Conservation (phyloP, 1,140 invertebrate genomes). For the Tetragnatha versicolor region DNA sequence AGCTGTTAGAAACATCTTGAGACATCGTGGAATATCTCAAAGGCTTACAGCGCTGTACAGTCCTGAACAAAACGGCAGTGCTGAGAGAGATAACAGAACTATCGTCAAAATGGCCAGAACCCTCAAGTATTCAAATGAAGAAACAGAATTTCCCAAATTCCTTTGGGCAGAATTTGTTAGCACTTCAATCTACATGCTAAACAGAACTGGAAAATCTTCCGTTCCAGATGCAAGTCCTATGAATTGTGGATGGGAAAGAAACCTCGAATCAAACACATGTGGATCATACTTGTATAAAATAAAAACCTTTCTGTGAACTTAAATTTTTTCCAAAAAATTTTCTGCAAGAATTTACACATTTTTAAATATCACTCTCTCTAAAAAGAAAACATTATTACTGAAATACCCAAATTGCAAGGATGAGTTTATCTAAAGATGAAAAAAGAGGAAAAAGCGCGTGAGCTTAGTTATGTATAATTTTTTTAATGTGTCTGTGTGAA, state of each 20-base stretch:
- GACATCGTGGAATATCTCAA: slow-evolving; percentile 29
- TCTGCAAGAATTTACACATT: too few relatives aligned
- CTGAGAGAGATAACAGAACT: slow-evolving; percentile 20
- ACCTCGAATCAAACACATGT: slow-evolving; percentile 17
- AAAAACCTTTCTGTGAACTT: too few relatives aligned
- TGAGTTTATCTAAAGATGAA: too few relatives aligned
- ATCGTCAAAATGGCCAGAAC: not conserved
- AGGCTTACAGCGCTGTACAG: slow-evolving; percentile 49
- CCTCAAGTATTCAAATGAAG: slow-evolving; percentile 17
- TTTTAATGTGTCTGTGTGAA: too few relatives aligned
- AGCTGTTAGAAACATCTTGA: slow-evolving; percentile 4
- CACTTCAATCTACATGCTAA: slow-evolving; percentile 3
- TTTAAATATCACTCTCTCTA: too few relatives aligned
- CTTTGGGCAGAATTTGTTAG: slow-evolving; percentile 11
- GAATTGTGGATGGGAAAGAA: slow-evolving; percentile 35
- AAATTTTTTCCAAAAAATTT: too few relatives aligned
- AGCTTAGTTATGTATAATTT: too few relatives aligned
- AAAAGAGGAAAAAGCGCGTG: too few relatives aligned
- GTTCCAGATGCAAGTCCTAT: slow-evolving; percentile 14
- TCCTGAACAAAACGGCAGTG: slow-evolving; percentile 35
- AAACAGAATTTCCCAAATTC: not conserved
- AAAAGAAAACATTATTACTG: too few relatives aligned
- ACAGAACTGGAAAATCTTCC: slow-evolving; percentile 26
- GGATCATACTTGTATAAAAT: too few relatives aligned
- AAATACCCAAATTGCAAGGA: too few relatives aligned